Evolutionary conservation across 2,113 vertebrate genomes (phyloP).

Genomic region (Donacobius atricapilla): DNA sequence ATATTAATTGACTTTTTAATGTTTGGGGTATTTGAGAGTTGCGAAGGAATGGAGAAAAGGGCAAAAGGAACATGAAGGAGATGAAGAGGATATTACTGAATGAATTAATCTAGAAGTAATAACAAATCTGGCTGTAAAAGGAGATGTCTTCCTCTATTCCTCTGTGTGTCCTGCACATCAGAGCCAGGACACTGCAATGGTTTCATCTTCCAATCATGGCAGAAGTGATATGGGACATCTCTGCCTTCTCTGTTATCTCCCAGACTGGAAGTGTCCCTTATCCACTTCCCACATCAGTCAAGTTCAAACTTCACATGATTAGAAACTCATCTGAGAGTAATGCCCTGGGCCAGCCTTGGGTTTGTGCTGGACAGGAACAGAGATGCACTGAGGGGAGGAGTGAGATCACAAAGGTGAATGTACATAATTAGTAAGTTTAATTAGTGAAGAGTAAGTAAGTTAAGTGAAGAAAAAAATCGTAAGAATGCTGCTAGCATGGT

Average conservation of each 20-base stretch:
- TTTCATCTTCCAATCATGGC: background rate
- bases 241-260: background rate
- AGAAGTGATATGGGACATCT: background rate
- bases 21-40: background rate
- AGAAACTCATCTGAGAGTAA: background rate
- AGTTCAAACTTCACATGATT: background rate
- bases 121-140: background rate
- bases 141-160: background rate
- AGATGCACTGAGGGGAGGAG: background rate
- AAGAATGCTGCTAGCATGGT: background rate
- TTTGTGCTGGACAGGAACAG: background rate
- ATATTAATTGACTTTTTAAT: background rate
- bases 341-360: background rate
- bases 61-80: background rate
- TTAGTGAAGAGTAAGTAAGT: background rate
- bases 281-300: background rate
- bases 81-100: background rate
- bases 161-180: background rate
- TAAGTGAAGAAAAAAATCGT: background rate
- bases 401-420: background rate
- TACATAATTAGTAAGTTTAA: background rate
- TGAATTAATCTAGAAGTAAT: background rate
- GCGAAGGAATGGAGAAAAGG: background rate
- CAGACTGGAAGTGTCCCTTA: background rate
- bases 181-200: background rate